Evolutionary conservation across 2,888 invertebrate genomes (phyloP), one percentile per base, ranked within the genome.

Genomic region (Caenorhabditis sinica): DNA sequence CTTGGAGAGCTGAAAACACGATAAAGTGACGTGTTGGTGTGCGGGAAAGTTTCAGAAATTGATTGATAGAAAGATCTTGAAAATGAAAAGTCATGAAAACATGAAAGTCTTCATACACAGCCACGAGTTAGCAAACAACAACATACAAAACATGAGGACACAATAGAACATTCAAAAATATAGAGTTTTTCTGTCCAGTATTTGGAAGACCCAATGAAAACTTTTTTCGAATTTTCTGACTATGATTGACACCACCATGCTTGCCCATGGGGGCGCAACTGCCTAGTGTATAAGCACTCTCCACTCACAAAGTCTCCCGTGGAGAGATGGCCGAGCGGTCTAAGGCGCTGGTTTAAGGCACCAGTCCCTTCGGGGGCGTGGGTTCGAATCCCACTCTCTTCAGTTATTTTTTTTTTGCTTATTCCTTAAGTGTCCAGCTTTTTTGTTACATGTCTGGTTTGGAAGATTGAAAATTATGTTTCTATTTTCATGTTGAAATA

Each of bases 291-390:
- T 49, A 49, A 49, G 49, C 49, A 11, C n/a, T 17, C 17, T 20
- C 20, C 20, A 49, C n/a, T 49, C 49, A n/a, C n/a, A 49, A 5
- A n/a, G 4, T 17, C 11, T 49, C n/a, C 11, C 13, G 76, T 80
- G 80, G 80, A 73, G 85, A 86, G 85, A 87, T 95, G 95, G 95
- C 95, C 95, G 95, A 95, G 95, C 95, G 95, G 95, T 95, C 95
- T 95, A 95, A 95, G 95, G 95, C 95, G 95, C 95, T 95, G 95
- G 95, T 95, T 96, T 96, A 95, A 96, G 95, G 95, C 95, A 95
- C 95, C 95, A 95, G 95, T 95, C 95, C 95, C 95, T 94, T 71
- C 87, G 89, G 89, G 87, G 89, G 89, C 88, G 89, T 89, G 87
- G 88, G 89, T 89, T 88, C 89, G 89, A 89, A 88, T 89, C 88